Base-by-base conservation (phyloP, 2,113 vertebrate species). In the Urocolius indicus region DNA sequence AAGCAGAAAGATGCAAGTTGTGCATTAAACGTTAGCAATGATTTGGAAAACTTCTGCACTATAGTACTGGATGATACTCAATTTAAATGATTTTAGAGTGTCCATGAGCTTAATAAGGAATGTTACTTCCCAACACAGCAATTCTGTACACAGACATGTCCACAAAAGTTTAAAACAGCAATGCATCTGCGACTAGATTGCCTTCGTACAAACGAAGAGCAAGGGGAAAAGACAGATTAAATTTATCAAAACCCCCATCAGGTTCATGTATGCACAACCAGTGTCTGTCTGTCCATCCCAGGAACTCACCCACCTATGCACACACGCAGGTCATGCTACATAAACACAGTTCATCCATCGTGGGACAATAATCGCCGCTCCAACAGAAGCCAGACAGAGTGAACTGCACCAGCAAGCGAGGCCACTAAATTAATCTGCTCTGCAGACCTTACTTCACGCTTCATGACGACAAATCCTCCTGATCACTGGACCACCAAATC, bases 1-100 rank as follows among this genome's bases (percentile, higher is more conserved):
- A 97, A 97, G 95, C 66, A 52, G 89, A 96, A 78, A 90, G 80
- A 88, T 93, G 90, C 58, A 93, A 75, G 89, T 87, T 81, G 78
- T 84, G 38, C 75, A n/a, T 52, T 71, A 74, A 55, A 80, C 38
- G 93, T 92, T 48, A 94, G 93, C 79, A 90, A 57, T 4, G 57
- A 88, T 62, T 93, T 91, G 61, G 71, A 86, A 91, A 62, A 91
- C 52, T 81, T 48, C 62, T 65, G 90, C 89, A 84, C 93, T 94
- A 71, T 83, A 84, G 57, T 38, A 38, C 89, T 80, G 72, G 94
- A 94, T 81, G 77, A 88, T 17, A 81, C 62, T 95, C 49, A 89
- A 94, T 86, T 69, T 38, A 72, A 87, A 90, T 8, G 26, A 6
- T 78, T 83, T 85, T 29, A 58, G 19, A 52, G 26, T 7, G 8